Conservation (phyloP, 1,140 invertebrate genomes). For the Lepeophtheirus salmonis region DNA sequence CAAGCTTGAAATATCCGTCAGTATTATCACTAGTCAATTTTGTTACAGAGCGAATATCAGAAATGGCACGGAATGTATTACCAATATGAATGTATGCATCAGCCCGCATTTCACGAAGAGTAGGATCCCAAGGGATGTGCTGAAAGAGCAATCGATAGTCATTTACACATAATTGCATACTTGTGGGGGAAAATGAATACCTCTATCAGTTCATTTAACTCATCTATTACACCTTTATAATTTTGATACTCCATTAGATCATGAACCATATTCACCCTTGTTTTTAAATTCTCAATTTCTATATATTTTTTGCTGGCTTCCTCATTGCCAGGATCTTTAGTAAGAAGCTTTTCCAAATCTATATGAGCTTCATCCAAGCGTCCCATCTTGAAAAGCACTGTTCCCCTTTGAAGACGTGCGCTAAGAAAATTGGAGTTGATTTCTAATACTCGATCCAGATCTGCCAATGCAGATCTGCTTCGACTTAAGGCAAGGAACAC, state of each 20-base stretch:
- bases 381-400: constrained; percentile 71
- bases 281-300: constrained; percentile 40
- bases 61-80: constrained; percentile 66
- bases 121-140: constrained; percentile 64
- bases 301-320: constrained; percentile 47
- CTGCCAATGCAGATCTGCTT: constrained; percentile 78
- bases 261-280: constrained; percentile 45
- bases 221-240: constrained; percentile 43
- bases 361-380: constrained; percentile 55
- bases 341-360: constrained; percentile 67
- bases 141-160: constrained; percentile 22
- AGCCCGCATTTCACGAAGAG: constrained; percentile 61
- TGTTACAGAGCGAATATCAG: constrained; percentile 70
- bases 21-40: constrained; percentile 81
- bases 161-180: background rate
- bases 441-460: constrained; percentile 76
- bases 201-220: constrained; percentile 56
- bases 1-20: constrained; percentile 60
- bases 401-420: constrained; percentile 66
- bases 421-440: constrained; percentile 79
- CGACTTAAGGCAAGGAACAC: constrained; percentile 90
- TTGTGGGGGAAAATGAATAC: constrained; percentile 27
- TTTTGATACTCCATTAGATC: constrained; percentile 44
- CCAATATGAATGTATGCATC: constrained; percentile 58
- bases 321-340: constrained; percentile 51